These are phyloP conservation scores for Chloroceryle inda DNA, from an alignment of 2,797 vertebrate species.

Conservation along the genomic window DNA sequence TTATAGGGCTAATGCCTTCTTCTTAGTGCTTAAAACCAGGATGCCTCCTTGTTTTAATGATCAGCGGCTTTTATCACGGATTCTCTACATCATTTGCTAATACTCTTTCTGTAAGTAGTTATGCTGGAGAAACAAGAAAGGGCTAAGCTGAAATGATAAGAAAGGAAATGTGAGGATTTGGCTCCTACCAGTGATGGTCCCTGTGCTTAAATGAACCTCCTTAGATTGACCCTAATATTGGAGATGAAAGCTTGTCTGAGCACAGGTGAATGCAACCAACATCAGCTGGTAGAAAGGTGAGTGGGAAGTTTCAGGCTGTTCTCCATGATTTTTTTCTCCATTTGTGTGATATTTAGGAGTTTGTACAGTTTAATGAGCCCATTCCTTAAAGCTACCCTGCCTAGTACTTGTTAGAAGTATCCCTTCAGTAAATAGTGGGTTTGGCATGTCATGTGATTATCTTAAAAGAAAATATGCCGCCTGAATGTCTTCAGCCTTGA, in stretches of 20 bases:
- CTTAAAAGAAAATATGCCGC: neutral
- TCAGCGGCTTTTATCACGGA: conserved; percentile 25
- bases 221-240: neutral
- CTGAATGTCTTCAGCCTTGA: neutral
- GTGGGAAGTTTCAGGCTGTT: neutral
- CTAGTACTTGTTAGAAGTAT: neutral
- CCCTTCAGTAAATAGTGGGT: conserved; percentile 14
- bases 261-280: fast-evolving
- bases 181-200: neutral
- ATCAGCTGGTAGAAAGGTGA: neutral
- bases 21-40: conserved; percentile 25
- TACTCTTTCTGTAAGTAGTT: conserved; percentile 13
- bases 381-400: neutral
- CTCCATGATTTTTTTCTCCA: neutral
- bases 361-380: neutral
- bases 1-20: conserved; percentile 8
- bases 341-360: neutral
- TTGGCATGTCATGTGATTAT: neutral
- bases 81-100: conserved; percentile 37
- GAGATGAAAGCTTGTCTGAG: neutral
- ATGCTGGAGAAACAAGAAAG: neutral
- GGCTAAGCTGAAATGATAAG: neutral
- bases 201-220: neutral
- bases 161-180: conserved; percentile 2
- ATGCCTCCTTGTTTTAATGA: neutral